phyloP scores from a whole-genome alignment of 2,113 vertebrate species.

The Pteropus alecto region DNA sequence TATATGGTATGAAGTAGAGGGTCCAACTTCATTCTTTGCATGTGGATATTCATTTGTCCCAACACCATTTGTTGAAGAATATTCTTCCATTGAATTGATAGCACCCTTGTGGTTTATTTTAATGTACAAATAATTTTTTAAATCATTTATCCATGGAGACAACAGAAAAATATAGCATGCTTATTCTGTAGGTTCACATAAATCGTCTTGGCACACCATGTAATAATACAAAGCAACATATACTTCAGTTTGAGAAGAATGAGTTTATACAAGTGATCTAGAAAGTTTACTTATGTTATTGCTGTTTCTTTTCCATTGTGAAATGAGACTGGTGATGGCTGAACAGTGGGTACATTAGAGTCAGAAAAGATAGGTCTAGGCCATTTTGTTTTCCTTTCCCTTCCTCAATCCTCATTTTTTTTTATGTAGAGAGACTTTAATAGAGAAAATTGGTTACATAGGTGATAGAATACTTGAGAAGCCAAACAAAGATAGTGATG shows the following conservation, averaged over 20 bases:
- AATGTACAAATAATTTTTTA: not conserved
- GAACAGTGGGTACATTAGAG: not conserved
- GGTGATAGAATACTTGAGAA: not conserved
- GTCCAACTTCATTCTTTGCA: not conserved
- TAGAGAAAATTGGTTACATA: not conserved
- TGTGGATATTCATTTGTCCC: not conserved
- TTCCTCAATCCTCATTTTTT: not conserved
- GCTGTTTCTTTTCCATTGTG: conserved; percentile 7
- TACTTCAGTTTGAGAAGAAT: not conserved
- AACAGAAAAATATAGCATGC: not conserved
- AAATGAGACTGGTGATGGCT: not conserved
- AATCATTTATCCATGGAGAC: not conserved
- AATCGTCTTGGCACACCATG: not conserved
- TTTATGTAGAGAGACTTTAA: not conserved
- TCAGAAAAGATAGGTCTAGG: not conserved
- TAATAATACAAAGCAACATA: not conserved
- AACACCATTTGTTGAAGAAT: not conserved
- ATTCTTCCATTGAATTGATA: not conserved
- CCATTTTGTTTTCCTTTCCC: not conserved
- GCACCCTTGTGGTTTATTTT: conserved; percentile 1
- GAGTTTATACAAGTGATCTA: not conserved
- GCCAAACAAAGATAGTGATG: not conserved
- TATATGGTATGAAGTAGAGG: not conserved
- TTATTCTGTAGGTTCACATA: not conserved
- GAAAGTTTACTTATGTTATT: not conserved